Base-by-base conservation (phyloP, 2,888 invertebrate species). In the Caenorhabditis virilis region DNA sequence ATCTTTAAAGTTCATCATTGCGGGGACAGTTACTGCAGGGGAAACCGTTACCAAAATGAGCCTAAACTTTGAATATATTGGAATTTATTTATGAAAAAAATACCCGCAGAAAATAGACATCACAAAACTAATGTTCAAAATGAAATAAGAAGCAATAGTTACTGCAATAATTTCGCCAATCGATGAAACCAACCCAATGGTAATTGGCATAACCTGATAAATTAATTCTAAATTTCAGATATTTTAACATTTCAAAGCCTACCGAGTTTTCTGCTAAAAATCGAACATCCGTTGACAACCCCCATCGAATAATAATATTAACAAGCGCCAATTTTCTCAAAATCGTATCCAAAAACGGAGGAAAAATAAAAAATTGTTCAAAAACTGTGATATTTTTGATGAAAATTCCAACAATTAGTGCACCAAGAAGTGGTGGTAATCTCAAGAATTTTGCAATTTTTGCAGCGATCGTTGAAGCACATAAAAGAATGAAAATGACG, bases 401-500 rank as follows among this genome's bases (percentile, higher is more conserved):
- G 20, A 41, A n/a, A 35, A 59, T 59, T 23, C 59, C 59, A 13
- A 59, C 16, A 2, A 47, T 20, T 9, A 59, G 22, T 23, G 39
- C 35, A 59, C 59, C 60, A 42, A 60, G 61, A 7, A 66, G 41
- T n/a, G 61, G 54, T 3, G 67, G 67, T 13, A 67, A 16, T 26
- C 55, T 42, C 42, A 67, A 18, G 0, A 62, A 35, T 26, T 67
- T 57, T 2, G 62, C 48, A 4, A 54, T 7, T 43, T 55, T 62
- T 22, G 48, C 59, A 22, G 52, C 67, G 11, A 62, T 38, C 11
- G 62, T 42, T 33, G 56, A 50, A 43, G 47, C 53, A n/a, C 56
- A 46, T 0, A 67, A 42, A 23, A 67, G 54, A 9, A 67, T 36
- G 22, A 67, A 67, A 13, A 67, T 36, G 5, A 61, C 52, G 18